Conservation (phyloP, 2,888 invertebrate genomes). For the Acrobasis consociella region DNA sequence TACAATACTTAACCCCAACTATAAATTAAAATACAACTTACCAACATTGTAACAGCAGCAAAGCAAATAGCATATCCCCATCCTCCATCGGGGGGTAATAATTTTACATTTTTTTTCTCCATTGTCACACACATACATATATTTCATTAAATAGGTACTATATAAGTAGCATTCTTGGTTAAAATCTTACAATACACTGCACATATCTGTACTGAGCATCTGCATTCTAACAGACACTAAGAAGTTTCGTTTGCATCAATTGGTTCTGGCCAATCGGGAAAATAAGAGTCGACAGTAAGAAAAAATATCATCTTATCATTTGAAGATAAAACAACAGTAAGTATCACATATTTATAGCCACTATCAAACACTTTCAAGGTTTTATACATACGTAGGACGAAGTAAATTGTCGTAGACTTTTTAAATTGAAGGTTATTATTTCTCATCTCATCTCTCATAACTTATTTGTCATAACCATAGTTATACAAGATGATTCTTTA, state of each 20-base stretch:
- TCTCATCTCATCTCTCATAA: no score
- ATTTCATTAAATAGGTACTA: no score
- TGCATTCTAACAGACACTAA: background rate
- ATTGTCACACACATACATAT: background rate
- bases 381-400: no score
- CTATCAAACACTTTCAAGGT: background rate
- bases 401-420: no score
- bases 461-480: no score
- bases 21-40: background rate
- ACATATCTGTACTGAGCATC: no score
- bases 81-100: conserved; percentile 76
- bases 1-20: background rate
- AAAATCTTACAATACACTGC: background rate
- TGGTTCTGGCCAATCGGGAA: no score
- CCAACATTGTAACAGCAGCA: background rate
- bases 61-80: conserved; percentile 78
- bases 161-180: background rate
- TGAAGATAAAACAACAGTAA: background rate
- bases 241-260: no score
- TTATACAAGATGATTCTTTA: no score
- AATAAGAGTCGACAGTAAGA: background rate
- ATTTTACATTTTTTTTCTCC: conserved; percentile 8
- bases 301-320: background rate
- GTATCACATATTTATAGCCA: background rate
- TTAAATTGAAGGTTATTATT: no score